Base-by-base conservation (phyloP, 2,888 invertebrate species). In the Linnaemya tessellans region DNA sequence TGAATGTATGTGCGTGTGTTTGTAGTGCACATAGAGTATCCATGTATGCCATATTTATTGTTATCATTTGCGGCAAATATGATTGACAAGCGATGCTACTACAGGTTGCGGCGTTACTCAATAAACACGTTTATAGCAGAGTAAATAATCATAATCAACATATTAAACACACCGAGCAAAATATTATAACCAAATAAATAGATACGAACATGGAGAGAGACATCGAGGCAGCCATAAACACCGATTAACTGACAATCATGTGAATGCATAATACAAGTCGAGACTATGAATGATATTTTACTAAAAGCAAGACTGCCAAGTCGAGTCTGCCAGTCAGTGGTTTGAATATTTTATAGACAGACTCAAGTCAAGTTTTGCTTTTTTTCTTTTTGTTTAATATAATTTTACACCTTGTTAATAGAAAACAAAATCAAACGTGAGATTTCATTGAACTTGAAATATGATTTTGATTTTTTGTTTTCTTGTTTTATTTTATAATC, bases 361-460 rank as follows among this genome's bases (percentile, higher is more conserved):
- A 60, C 51, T 49, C 51, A 46, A 30, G 70, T 38, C 70, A 68
- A 71, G 51, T 64, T 71, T 71, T 54, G 20, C 65, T 9, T 49
- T 11, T 9, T 65, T 18, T 20, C 64, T 65, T 70, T 62, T 73
- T 43, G 43, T 65, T 25, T 56, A 30, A 30, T 49, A 13, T 18
- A 68, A 60, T 65, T 71, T 77, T 54, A 54, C 67, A 77, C 56
- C 60, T 80, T 43, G 64, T 35, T 41, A 54, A 67, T 43, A 11
- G 68, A 74, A 68, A 74, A 70, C 22, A 75, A 70, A 73, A 64
- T 64, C 65, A 74, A 82, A 82, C 81, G 75, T 85, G 85, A 74
- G 85, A 85, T 85, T 79, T 85, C 85, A 85, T 82, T 85, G 85
- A 85, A 85, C 85, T 85, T 85, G 85, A 85, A 73, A 85, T 82